These are phyloP conservation scores for Rhynchopsitta pachyrhyncha DNA, from an alignment of 2,113 vertebrate species.

Conservation along the genomic window DNA sequence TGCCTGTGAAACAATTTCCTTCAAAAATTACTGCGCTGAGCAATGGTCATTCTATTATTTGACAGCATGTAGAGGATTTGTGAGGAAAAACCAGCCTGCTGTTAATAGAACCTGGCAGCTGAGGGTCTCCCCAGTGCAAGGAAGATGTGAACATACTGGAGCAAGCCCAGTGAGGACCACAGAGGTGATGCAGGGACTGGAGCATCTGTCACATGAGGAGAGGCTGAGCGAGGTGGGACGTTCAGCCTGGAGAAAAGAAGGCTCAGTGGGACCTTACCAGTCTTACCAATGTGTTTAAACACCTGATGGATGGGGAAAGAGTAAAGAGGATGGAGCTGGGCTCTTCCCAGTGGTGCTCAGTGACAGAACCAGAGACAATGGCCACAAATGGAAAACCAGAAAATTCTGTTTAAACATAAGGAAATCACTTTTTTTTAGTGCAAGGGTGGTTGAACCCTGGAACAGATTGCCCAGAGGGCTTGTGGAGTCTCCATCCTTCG, in stretches of 20 bases:
- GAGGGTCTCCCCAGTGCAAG: not conserved
- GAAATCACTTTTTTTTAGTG: not conserved
- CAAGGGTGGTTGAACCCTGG: not conserved
- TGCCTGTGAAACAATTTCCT: not conserved
- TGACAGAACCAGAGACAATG: not conserved
- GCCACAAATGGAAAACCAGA: not conserved
- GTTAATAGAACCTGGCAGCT: not conserved
- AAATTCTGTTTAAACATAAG: not conserved
- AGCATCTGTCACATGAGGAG: rapidly evolving
- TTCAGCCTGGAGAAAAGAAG: not conserved
- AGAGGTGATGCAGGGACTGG: not conserved
- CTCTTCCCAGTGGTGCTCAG: not conserved
- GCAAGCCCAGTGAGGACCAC: not conserved
- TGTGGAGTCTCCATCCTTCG: not conserved
- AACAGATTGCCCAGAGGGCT: not conserved
- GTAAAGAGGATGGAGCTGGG: not conserved
- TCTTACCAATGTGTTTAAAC: not conserved
- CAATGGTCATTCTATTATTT: not conserved
- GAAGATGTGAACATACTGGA: not conserved
- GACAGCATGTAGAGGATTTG: not conserved
- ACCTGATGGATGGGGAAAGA: not conserved
- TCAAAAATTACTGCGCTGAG: not conserved
- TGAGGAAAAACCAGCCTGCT: not conserved
- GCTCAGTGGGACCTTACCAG: rapidly evolving
- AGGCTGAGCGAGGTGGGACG: not conserved